Evolutionary conservation across 1,140 invertebrate genomes (phyloP), one percentile per base, ranked within the genome.

Genomic region (Bombus sibiricus): DNA sequence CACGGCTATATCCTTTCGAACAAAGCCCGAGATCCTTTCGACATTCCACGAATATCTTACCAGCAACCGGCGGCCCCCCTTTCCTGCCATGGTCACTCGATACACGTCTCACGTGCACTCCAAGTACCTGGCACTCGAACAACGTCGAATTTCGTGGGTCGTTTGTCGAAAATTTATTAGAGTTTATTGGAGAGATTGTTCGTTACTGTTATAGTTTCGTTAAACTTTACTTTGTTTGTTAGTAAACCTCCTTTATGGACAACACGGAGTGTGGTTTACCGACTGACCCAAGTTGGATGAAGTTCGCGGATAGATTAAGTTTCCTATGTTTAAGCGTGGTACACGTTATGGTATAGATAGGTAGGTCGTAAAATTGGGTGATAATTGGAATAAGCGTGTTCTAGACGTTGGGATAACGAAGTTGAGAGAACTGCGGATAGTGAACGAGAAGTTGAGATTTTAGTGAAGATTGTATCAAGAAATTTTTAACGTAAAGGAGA

Each of bases 31-130:
- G 73, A 81, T 77, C 53, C 75, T 68, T 32, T 62, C 39, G 68
- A 41, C 85, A 82, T 90, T 90, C 89, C 81, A 71, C 47, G 85
- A 81, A 89, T 90, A 89, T 59, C 78, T 89, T 53, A 74, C 41
- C 34, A 75, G 32, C 47, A 34, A 43, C n/a, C 32, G 53, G 13
- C 32, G 53, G 13, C 10, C 64, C 47, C 59, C 18, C 57, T 83
- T 86, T 68, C 76, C 41, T 81, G 28, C 53, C 78, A 4, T 47
- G 47, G 34, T 81, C 59, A 83, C 74, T 75, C 83, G 86, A 88
- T 88, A 88, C 80, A 80, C 64, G 83, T 37, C 37, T 84, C 62
- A 32, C 43, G 62, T 22, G 32, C 28, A 59, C 59, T 72, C 37
- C 0, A 37, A n/a, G n/a, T 32, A 39, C 43, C 5, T 25, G 39